Percentiles rank a stretch among this genome's conserved stretches.
Evolutionary conservation across 2,888 invertebrate genomes (phyloP).

Genomic region (Acrobasis repandana): DNA sequence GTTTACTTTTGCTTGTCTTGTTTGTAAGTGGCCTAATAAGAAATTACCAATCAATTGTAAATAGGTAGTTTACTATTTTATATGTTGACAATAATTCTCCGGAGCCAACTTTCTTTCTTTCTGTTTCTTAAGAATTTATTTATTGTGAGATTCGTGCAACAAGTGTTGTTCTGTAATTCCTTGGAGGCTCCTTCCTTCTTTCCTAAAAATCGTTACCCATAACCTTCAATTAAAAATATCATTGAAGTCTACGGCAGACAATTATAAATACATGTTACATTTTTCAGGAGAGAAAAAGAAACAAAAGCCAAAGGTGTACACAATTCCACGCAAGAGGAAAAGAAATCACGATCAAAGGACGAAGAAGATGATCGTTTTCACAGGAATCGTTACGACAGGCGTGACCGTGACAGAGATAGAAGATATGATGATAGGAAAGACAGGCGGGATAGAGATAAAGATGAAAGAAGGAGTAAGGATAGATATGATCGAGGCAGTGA

Average conservation of each 20-base stretch:
- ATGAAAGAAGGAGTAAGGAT: conserved; percentile 42
- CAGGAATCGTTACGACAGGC: conserved; percentile 58
- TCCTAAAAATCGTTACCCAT: too few species aligned
- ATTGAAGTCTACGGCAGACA: not conserved
- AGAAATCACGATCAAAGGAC: conserved; percentile 63
- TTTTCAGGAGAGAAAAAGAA: conserved; percentile 74
- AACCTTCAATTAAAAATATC: too few species aligned
- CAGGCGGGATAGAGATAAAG: conserved; percentile 36
- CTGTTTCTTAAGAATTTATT: too few species aligned
- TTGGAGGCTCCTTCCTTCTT: too few species aligned
- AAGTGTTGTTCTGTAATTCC: too few species aligned
- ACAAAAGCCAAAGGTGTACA: conserved; percentile 88
- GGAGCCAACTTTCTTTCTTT: too few species aligned
- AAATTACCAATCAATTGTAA: too few species aligned
- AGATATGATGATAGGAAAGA: conserved; percentile 43
- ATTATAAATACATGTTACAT: conserved; percentile 20
- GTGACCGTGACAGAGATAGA: conserved; percentile 50
- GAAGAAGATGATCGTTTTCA: conserved; percentile 64
- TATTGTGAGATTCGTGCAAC: too few species aligned
- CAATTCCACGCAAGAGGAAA: conserved; percentile 85
- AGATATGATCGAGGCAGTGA: conserved; percentile 53
- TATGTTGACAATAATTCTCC: too few species aligned
- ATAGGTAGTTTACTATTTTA: too few species aligned
- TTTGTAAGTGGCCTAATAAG: too few species aligned
- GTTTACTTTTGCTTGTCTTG: not conserved